phyloP scores from a whole-genome alignment of 92 coral and sea anemone genomes.

The Epizoanthus rinbou region DNA sequence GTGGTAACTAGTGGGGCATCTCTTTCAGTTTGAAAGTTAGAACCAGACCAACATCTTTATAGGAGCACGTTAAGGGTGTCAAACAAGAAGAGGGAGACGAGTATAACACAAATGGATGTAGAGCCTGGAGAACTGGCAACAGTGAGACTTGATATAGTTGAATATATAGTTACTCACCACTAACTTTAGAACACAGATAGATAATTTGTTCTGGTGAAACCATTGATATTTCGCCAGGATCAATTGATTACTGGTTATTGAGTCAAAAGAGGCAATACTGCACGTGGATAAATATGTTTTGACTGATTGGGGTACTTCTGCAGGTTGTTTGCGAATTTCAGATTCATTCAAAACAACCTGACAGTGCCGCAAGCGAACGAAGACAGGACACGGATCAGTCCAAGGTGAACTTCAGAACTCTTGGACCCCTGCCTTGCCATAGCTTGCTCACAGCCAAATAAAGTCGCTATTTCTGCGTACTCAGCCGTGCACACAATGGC shows the following conservation, averaged over 20 bases:
- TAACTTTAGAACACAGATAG: neutral
- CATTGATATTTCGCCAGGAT: neutral
- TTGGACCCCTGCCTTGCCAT: conserved; percentile 15
- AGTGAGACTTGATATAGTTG: neutral
- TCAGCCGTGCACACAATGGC: conserved; percentile 31
- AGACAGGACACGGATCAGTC: neutral
- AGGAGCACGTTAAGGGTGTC: neutral
- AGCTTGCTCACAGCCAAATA: conserved; percentile 12
- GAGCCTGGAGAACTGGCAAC: neutral
- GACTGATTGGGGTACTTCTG: conserved; percentile 11
- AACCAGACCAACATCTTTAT: neutral
- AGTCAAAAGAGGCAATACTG: neutral
- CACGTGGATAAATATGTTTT: conserved; percentile 34
- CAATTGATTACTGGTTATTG: conserved; percentile 20
- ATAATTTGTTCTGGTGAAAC: neutral
- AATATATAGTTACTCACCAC: neutral
- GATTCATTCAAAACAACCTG: neutral
- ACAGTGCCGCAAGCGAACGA: conserved; percentile 16
- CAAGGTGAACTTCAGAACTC: conserved; percentile 20
- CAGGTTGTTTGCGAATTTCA: conserved; percentile 32
- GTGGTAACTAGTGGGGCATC: neutral
- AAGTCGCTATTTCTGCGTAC: conserved; percentile 27
- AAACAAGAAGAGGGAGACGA: no score
- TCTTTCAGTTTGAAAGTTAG: neutral
- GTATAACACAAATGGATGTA: no score